phyloP scores from a whole-genome alignment of 2,888 invertebrate species.

The Laothoe populi region DNA sequence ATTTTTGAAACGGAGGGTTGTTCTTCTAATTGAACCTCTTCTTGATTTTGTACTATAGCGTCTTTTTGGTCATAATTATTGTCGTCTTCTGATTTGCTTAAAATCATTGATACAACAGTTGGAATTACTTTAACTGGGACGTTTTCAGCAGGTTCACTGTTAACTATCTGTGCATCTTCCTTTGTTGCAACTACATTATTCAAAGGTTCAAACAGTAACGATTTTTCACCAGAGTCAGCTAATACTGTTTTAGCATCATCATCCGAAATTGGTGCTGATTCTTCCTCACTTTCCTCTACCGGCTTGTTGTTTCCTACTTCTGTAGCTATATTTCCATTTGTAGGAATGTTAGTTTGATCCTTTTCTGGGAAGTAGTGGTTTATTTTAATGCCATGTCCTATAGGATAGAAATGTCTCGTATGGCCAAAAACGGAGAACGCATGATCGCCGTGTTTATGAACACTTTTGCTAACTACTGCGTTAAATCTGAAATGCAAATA shows the following conservation, averaged over 20 bases:
- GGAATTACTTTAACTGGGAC: constrained; percentile 48
- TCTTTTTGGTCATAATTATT: constrained; percentile 34
- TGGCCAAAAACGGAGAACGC: constrained; percentile 68
- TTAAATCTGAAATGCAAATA: constrained; percentile 73
- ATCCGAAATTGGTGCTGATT: constrained; percentile 31
- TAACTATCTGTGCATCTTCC: constrained; percentile 33
- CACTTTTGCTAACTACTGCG: constrained; percentile 81
- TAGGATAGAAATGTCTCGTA: constrained; percentile 65
- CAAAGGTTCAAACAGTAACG: constrained; percentile 45
- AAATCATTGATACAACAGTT: constrained; percentile 46
- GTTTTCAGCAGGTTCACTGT: constrained; percentile 34
- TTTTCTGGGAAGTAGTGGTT: constrained; percentile 72
- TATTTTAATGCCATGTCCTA: constrained; percentile 68
- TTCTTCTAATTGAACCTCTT: neutral
- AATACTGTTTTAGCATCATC: constrained; percentile 41
- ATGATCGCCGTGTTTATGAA: constrained; percentile 70
- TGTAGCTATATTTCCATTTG: constrained; percentile 35
- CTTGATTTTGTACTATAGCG: constrained; percentile 11
- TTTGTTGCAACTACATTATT: constrained; percentile 37
- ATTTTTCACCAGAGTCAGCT: constrained; percentile 44
- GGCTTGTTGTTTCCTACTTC: constrained; percentile 49
- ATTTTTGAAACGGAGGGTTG: neutral
- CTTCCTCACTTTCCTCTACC: constrained; percentile 49
- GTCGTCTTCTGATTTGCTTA: constrained; percentile 32
- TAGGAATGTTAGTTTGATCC: constrained; percentile 39